These are phyloP conservation scores for Cassiopea xamachana DNA, from an alignment of 30 jellyfish, hydroid and myxozoan genomes.

Conservation along the genomic window DNA sequence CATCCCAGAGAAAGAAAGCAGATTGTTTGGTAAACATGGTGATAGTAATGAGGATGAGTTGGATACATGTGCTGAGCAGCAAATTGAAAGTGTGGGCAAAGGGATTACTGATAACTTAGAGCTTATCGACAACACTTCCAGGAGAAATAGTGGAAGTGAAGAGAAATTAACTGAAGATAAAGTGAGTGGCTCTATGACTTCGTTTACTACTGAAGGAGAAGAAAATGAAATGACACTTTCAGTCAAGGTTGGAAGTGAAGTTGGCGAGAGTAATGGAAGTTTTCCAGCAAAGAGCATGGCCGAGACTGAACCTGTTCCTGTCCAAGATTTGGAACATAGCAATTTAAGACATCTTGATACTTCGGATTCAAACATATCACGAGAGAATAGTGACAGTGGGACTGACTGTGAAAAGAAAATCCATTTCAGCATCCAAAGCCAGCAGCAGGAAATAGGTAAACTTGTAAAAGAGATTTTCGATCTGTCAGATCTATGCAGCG, in stretches of 20 bases:
- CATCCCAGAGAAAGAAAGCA: neutral
- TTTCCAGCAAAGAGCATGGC: neutral
- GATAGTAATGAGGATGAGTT: too few species aligned
- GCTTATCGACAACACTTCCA: too few species aligned
- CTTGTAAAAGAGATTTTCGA: constrained; percentile 3
- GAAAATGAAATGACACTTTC: too few species aligned
- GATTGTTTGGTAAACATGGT: neutral
- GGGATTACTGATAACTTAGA: too few species aligned
- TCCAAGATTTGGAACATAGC: constrained; percentile 11
- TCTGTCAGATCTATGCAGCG: neutral
- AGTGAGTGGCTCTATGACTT: too few species aligned
- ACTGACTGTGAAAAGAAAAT: neutral
- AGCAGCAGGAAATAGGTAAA: constrained; percentile 1
- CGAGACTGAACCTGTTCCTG: neutral
- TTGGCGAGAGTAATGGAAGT: neutral
- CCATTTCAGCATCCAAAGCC: neutral
- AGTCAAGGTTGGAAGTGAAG: neutral
- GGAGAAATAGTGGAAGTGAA: too few species aligned
- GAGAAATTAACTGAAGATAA: too few species aligned
- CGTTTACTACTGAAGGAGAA: too few species aligned
- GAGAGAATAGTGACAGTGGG: constrained; percentile 12
- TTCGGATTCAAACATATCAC: neutral
- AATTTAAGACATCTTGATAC: neutral
- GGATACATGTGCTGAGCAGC: too few species aligned
- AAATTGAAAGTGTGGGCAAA: too few species aligned